Percentiles rank a stretch among this genome's conserved stretches.
These are phyloP conservation scores for Rhynchomys soricoides DNA, from an alignment of 2,113 vertebrate genomes.

Conservation along the genomic window DNA sequence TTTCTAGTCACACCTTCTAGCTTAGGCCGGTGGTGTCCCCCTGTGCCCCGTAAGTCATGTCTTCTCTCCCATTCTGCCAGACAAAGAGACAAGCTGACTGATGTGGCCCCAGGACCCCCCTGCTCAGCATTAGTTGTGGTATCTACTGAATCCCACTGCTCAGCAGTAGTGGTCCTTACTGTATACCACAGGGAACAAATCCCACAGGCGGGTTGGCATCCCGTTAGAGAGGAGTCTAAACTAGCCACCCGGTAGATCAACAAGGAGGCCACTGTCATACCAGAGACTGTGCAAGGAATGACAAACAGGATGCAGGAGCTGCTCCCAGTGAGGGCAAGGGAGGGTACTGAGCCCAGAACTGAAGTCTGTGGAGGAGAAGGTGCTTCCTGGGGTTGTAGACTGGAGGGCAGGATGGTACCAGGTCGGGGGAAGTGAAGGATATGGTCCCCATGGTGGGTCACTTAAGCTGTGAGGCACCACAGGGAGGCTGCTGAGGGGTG, in stretches of 20 bases:
- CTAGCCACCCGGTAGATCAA: background rate
- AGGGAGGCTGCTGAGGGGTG: background rate
- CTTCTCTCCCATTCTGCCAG: background rate
- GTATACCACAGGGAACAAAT: rapidly evolving
- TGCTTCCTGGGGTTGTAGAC: background rate
- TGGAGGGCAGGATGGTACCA: background rate
- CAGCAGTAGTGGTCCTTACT: too few species aligned
- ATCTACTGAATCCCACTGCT: background rate
- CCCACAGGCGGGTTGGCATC: background rate
- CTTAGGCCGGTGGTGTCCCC: too few species aligned
- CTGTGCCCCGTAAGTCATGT: rapidly evolving
- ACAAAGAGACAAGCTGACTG: background rate
- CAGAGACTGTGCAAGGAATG: background rate
- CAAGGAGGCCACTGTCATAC: too few species aligned
- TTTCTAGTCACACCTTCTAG: rapidly evolving
- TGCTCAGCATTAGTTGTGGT: background rate
- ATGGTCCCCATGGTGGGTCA: background rate
- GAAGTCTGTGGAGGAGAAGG: background rate
- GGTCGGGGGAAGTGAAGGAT: background rate
- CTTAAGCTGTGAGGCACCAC: background rate
- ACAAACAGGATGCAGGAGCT: background rate
- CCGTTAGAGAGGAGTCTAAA: background rate
- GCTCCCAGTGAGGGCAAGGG: background rate
- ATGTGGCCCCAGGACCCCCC: too few species aligned
- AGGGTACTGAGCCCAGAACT: background rate